Percentiles rank a stretch among this genome's conserved stretches.
Evolutionary conservation across 2,113 vertebrate genomes (phyloP).

Genomic region (Tetrax tetrax): DNA sequence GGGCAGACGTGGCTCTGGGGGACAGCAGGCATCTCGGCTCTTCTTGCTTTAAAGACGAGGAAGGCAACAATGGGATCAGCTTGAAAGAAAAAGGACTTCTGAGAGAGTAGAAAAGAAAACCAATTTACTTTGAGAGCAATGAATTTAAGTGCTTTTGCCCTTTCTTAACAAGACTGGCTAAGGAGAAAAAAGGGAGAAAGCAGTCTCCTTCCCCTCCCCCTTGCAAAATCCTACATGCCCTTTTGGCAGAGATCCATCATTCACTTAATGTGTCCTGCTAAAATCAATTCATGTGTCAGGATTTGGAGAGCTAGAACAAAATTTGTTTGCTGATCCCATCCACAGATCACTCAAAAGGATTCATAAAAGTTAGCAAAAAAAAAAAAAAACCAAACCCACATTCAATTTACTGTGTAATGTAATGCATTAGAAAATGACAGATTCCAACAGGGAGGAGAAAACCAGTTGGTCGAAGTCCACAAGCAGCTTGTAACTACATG

Average conservation of each 20-base stretch:
- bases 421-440: constrained; percentile 22
- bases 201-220: constrained; percentile 19
- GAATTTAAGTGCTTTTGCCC: constrained; percentile 58
- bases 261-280: constrained; percentile 49
- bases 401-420: neutral
- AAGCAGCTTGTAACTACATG: neutral
- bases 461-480: neutral
- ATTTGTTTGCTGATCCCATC: constrained; percentile 67
- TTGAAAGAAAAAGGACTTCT: neutral
- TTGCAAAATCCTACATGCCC: constrained; percentile 50
- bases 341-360: constrained; percentile 55
- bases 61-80: neutral
- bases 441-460: neutral
- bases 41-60: neutral
- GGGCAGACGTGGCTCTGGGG: accelerated
- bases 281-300: constrained; percentile 63
- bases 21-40: accelerated
- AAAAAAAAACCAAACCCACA: neutral
- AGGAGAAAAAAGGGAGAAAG: constrained; percentile 47
- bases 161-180: neutral
- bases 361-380: constrained; percentile 21
- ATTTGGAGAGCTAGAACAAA: constrained; percentile 40
- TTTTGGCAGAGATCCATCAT: constrained; percentile 65
- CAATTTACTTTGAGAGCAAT: constrained; percentile 27
- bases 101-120: neutral